Percentiles rank a stretch among this genome's conserved stretches.
Evolutionary conservation across 2,888 invertebrate genomes (phyloP).

Genomic region (Pandemis heparana): DNA sequence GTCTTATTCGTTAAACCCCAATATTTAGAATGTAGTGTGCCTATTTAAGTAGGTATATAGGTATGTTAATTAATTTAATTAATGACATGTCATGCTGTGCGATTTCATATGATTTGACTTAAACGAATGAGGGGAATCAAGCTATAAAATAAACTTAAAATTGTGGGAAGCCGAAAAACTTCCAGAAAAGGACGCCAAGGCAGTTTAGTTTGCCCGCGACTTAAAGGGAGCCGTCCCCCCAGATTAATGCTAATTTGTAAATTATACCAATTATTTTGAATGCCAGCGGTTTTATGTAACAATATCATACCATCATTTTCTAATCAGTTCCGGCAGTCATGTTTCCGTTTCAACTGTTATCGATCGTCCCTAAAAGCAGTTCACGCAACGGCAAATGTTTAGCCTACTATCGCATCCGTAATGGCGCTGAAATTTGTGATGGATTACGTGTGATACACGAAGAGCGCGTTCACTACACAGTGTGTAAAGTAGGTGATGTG

Average conservation of each 20-base stretch:
- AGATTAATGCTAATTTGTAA: neutral
- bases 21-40: too few relatives aligned
- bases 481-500: conserved; percentile 60
- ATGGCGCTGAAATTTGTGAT: conserved; percentile 64
- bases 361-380: conserved; percentile 39
- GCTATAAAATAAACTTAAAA: too few relatives aligned
- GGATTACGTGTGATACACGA: conserved; percentile 71
- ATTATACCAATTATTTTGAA: conserved; percentile 2
- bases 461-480: conserved; percentile 63
- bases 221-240: too few relatives aligned
- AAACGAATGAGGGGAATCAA: too few relatives aligned
- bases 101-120: too few relatives aligned
- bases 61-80: too few relatives aligned
- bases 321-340: conserved; percentile 28
- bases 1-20: too few relatives aligned
- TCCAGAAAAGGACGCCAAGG: too few relatives aligned
- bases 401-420: conserved; percentile 41
- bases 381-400: conserved; percentile 31
- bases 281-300: neutral
- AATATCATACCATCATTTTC: conserved; percentile 1
- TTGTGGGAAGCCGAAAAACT: too few relatives aligned
- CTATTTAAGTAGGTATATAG: too few relatives aligned
- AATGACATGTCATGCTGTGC: too few relatives aligned
- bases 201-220: too few relatives aligned
- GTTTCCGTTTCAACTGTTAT: conserved; percentile 25